Percentiles rank a stretch among this genome's conserved stretches.
phyloP scores from a whole-genome alignment of 2,888 invertebrate species.

The Cremastobaeus sp. region DNA sequence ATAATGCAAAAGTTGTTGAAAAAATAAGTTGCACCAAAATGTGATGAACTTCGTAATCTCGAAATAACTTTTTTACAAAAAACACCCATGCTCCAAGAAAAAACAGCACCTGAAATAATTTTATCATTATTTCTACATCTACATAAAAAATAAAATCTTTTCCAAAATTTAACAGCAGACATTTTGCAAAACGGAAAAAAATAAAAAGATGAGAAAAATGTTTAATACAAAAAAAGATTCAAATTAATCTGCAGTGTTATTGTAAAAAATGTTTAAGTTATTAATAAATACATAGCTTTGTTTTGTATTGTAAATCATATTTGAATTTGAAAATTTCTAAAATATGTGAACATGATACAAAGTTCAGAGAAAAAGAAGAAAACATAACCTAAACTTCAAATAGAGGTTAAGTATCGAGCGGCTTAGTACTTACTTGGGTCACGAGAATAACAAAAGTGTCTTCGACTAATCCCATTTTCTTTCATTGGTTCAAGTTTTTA shows the following conservation, averaged over 20 bases:
- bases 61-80: constrained; percentile 97
- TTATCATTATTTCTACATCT: not conserved
- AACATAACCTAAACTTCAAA: constrained; percentile 53
- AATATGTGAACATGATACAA: constrained; percentile 39
- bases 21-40: constrained; percentile 96
- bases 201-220: too few species aligned
- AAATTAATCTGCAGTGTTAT: too few species aligned
- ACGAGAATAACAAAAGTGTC: constrained; percentile 90
- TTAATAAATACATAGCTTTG: not conserved
- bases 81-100: constrained; percentile 99
- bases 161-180: not conserved
- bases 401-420: constrained; percentile 22
- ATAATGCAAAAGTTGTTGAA: constrained; percentile 96
- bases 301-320: not conserved
- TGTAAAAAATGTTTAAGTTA: too few species aligned
- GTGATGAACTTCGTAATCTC: constrained; percentile 98
- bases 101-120: constrained; percentile 87
- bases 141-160: not conserved
- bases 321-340: not conserved
- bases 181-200: too few species aligned
- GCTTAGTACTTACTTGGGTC: constrained; percentile 83
- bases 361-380: constrained; percentile 29
- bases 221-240: too few species aligned
- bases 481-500: constrained; percentile 1
- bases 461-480: constrained; percentile 87